Conservation (phyloP, 2,113 vertebrate genomes). For the Albula goreensis region DNA sequence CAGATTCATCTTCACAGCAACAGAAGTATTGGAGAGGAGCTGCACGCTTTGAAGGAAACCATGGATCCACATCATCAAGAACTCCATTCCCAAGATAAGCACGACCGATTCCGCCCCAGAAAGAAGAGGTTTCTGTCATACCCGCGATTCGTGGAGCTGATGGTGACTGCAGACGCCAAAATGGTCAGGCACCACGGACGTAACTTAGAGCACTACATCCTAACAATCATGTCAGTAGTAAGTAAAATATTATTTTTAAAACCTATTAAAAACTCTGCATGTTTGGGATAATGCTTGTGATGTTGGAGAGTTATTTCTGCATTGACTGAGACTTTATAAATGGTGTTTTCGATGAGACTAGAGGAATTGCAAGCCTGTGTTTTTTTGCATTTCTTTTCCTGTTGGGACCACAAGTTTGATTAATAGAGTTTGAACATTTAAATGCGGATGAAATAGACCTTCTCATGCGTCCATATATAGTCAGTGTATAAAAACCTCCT, state of each 20-base stretch:
- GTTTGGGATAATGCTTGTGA: background rate
- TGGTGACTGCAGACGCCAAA: conserved; percentile 92
- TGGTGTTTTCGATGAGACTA: no score
- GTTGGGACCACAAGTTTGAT: background rate
- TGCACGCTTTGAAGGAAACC: conserved; percentile 60
- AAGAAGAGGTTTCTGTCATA: conserved; percentile 93
- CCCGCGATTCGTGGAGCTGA: conserved; percentile 95
- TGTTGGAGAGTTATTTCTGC: background rate
- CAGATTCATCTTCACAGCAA: conserved; percentile 56
- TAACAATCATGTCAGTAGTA: conserved; percentile 98
- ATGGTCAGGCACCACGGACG: conserved; percentile 87
- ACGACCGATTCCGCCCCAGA: conserved; percentile 64
- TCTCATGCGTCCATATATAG: background rate
- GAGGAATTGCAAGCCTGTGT: no score
- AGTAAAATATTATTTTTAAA: conserved; percentile 74
- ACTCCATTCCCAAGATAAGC: conserved; percentile 49
- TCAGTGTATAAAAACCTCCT: background rate
- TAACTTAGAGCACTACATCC: conserved; percentile 91
- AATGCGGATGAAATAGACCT: background rate
- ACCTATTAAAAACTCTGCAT: background rate
- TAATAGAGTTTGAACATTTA: background rate
- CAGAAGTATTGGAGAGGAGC: conserved; percentile 65
- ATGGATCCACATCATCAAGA: conserved; percentile 48
- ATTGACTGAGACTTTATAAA: no score
- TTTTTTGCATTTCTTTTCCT: background rate